Evolutionary conservation across 2,113 vertebrate genomes (phyloP), one percentile per base, ranked within the genome.

Genomic region (Chloropsis hardwickii): DNA sequence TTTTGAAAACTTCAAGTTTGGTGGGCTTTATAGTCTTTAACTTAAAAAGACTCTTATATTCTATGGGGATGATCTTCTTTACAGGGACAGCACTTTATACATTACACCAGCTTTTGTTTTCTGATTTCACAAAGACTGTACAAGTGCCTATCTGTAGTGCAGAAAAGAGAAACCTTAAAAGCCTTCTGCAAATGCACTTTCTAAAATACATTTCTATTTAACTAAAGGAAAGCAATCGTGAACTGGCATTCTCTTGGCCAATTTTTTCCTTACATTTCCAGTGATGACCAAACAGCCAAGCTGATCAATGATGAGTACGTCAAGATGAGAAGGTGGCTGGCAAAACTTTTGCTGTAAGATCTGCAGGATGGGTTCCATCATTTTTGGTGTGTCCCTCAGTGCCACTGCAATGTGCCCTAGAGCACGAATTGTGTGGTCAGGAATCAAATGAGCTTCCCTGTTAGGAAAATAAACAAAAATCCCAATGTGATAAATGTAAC

Each of bases 281-380:
- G 99, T 99, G 91, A 99, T 99, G 86, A 99, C 99, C 98, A 99
- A 98, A 95, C 99, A 99, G 87, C 99, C 99, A 13, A 99, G 98
- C 94, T 99, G 99, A 96, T 99, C 99, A 19, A 99, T 98, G 82
- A 99, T 99, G 40, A 99, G 99, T 3, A 99, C 99, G 1, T 99
- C 99, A 5, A 99, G 98, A 31, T 98, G 98, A 40, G 99, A 99
- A 2, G 99, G 98, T 2, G 99, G 99, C 95, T 99, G 99, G 95
- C 99, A 99, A 97, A 99, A 99, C 94, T 99, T 99, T 93, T 99
- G 99, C 94, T 99, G 99, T 11, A 99, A 98, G 96, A 99, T 99
- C 97, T 99, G 99, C 57, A 99, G 97, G 91, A 99, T 99, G 54
- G 99, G 99, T 86, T 99, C 99, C 99, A 99, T 99, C 85, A 99